Conservation (phyloP, 2,113 vertebrate genomes). For the Eulemur macaco region DNA sequence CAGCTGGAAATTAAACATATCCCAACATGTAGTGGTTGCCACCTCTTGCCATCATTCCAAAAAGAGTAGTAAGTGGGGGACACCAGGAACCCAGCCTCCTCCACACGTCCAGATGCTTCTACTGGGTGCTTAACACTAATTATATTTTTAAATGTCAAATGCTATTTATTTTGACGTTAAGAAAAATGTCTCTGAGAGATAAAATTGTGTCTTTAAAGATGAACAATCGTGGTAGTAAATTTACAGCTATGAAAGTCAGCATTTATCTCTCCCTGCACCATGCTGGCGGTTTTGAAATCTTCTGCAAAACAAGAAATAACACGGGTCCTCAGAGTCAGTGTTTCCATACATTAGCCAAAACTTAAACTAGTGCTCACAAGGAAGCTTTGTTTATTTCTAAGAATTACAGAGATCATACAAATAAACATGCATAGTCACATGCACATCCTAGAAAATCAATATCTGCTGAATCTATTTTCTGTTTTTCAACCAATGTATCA, state of each 20-base stretch:
- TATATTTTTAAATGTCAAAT: conserved; percentile 50
- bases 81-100: not conserved
- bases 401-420: not conserved
- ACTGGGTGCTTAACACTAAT: not conserved
- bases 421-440: not conserved
- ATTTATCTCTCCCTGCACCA: not conserved
- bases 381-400: not conserved
- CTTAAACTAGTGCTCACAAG: not conserved
- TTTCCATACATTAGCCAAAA: not conserved
- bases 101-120: not conserved
- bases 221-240: not conserved
- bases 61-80: not conserved
- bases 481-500: not conserved
- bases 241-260: not conserved
- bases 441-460: not conserved
- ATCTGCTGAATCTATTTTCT: not conserved
- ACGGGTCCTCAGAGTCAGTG: not conserved
- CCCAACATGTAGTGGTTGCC: conserved; percentile 29
- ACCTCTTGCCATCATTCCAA: conserved; percentile 48
- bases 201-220: conserved; percentile 7
- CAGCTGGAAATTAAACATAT: conserved; percentile 51
- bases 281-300: not conserved
- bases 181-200: not conserved
- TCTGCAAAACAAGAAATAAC: not conserved
- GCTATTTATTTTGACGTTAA: conserved; percentile 51